These are phyloP conservation scores for Acleris literana DNA, from an alignment of 2,888 invertebrate species.

Conservation along the genomic window DNA sequence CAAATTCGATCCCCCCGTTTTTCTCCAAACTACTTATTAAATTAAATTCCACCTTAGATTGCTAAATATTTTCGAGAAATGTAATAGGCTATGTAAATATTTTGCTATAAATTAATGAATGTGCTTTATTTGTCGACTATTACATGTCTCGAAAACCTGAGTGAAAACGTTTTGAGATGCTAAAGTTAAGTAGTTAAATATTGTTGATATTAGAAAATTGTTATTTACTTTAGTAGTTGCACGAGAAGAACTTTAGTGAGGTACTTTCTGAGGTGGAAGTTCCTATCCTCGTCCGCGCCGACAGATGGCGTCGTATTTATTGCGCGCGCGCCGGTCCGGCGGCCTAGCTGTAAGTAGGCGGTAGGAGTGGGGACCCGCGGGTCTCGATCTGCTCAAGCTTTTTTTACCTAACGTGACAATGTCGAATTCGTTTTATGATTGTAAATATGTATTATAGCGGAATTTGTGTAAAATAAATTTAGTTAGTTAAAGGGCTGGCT, in stretches of 20 bases:
- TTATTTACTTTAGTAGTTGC: conserved; percentile 34
- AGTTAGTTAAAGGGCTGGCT: conserved; percentile 65
- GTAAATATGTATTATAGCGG: conserved; percentile 84
- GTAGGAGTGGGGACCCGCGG: conserved; percentile 23
- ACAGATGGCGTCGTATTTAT: conserved; percentile 20
- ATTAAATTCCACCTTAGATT: conserved; percentile 16
- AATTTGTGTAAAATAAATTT: conserved; percentile 80
- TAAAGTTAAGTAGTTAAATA: neutral
- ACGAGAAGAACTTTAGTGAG: conserved; percentile 15
- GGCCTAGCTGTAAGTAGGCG: conserved; percentile 20
- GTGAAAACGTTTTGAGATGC: neutral
- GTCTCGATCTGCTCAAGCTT: conserved; percentile 62
- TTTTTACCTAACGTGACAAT: conserved; percentile 73
- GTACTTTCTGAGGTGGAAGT: conserved; percentile 10
- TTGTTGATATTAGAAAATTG: conserved; percentile 22
- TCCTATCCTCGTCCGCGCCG: conserved; percentile 15
- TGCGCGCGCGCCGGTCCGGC: conserved; percentile 27
- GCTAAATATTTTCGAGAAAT: conserved; percentile 9
- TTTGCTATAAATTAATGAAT: conserved; percentile 28
- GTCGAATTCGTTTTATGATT: conserved; percentile 79
- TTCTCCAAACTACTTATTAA: conserved; percentile 35
- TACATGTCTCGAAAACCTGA: conserved; percentile 16
- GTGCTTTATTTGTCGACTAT: conserved; percentile 24
- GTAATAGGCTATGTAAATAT: conserved; percentile 19
- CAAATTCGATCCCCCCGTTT: conserved; percentile 15